A percentile compares a stretch with the other conserved stretches of the same genome.
These are phyloP conservation scores for Jacana jacana DNA, from an alignment of 2,113 vertebrate genomes.

Conservation along the genomic window DNA sequence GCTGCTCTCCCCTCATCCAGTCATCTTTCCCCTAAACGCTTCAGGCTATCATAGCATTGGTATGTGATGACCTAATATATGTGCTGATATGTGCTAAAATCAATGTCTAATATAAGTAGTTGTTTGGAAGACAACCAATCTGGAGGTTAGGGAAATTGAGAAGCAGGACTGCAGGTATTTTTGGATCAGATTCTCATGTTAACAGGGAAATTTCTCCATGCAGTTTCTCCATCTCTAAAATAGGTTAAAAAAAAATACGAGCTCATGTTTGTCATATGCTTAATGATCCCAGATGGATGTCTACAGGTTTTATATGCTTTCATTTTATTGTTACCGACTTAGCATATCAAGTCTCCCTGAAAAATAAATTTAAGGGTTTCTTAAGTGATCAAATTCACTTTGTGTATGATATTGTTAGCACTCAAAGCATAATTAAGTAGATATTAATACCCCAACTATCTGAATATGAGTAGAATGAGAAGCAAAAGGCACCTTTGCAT, in stretches of 20 bases:
- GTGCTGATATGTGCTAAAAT: background rate
- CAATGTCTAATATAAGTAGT: background rate
- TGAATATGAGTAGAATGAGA: background rate
- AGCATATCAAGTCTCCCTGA: background rate
- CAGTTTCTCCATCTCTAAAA: background rate
- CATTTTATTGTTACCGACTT: background rate
- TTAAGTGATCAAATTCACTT: background rate
- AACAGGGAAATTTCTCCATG: background rate
- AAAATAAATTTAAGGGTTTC: background rate
- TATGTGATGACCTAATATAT: background rate
- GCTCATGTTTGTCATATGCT: background rate
- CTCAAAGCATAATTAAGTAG: background rate
- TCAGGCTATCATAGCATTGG: background rate
- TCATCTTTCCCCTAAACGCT: background rate
- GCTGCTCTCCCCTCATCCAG: too few relatives aligned
- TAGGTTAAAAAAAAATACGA: background rate
- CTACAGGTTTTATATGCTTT: background rate
- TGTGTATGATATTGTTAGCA: background rate
- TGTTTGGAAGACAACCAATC: background rate
- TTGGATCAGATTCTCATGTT: background rate
- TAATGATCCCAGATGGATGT: background rate
- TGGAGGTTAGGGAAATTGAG: background rate
- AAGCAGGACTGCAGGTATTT: background rate
- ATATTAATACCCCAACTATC: background rate
- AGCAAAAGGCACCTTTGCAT: background rate